Percentiles rank a stretch among this genome's conserved stretches.
Conservation (phyloP, 2,113 vertebrate species). For the Austrofundulus limnaeus region DNA sequence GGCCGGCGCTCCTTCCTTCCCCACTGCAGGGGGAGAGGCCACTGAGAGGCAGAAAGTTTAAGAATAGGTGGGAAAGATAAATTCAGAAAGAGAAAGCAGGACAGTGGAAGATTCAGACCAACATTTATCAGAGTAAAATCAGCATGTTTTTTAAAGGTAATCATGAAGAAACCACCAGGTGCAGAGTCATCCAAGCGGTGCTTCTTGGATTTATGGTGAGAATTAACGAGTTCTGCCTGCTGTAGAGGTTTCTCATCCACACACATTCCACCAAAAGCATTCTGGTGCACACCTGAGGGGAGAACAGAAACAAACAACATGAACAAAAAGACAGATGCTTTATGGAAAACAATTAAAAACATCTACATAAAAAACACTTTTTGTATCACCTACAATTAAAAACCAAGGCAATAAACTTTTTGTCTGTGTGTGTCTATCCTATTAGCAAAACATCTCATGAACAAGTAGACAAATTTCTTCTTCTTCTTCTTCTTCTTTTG, state of each 20-base stretch:
- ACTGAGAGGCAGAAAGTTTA: slow-evolving; percentile 22
- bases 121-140: not conserved
- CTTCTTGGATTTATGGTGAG: slow-evolving; percentile 64
- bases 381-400: too few species aligned
- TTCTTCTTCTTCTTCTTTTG: too few species aligned
- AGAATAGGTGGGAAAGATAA: too few species aligned
- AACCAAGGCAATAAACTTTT: too few species aligned
- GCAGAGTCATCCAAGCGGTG: slow-evolving; percentile 56
- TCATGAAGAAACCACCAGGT: slow-evolving; percentile 36
- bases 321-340: not conserved
- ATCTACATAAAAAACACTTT: not conserved
- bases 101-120: slow-evolving; percentile 33
- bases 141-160: not conserved
- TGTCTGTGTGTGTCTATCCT: too few species aligned
- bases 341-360: not conserved
- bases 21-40: slow-evolving; percentile 35
- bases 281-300: slow-evolving; percentile 48
- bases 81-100: slow-evolving; percentile 25
- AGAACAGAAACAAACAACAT: not conserved
- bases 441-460: too few species aligned
- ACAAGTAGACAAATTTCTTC: too few species aligned
- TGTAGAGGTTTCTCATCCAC: slow-evolving; percentile 44
- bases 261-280: not conserved
- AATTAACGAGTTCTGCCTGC: slow-evolving; percentile 20
- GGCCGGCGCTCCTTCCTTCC: slow-evolving; percentile 40